Conservation (phyloP, 2,113 vertebrate genomes). For the Cryptotis parvus region DNA sequence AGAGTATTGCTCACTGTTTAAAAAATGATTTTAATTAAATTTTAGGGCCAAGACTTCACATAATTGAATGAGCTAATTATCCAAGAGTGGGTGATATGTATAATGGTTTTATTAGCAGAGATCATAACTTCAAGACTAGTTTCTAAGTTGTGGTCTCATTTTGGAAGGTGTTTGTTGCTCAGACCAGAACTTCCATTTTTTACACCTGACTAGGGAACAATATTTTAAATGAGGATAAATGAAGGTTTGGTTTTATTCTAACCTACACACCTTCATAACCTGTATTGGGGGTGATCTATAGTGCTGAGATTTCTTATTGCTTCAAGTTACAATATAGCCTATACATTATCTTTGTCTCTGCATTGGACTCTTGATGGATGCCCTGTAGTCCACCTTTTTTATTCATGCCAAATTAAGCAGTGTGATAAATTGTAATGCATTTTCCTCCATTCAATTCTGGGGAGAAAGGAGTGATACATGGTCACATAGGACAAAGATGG, state of each 20-base stretch:
- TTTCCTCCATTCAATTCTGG: not conserved
- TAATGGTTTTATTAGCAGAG: constrained; percentile 49
- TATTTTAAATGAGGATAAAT: constrained; percentile 50
- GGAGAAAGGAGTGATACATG: not conserved
- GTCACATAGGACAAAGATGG: not conserved
- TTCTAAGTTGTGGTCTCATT: constrained; percentile 22
- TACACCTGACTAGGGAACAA: not conserved
- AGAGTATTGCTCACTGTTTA: constrained; percentile 12
- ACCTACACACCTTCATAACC: constrained; percentile 6
- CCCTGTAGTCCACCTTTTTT: not conserved
- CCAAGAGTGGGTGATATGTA: constrained; percentile 4
- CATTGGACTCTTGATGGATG: not conserved
- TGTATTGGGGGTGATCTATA: not conserved
- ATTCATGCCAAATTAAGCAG: not conserved
- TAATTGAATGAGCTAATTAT: constrained; percentile 64
- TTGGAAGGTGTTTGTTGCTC: constrained; percentile 9
- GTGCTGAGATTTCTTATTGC: not conserved
- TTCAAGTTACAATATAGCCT: not conserved
- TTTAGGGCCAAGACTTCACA: constrained; percentile 50
- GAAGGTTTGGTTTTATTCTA: constrained; percentile 37
- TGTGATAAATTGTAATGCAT: not conserved
- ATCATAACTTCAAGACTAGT: not conserved
- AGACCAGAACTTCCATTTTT: not conserved
- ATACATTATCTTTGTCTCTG: not conserved
- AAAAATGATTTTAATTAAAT: constrained; percentile 56